Base-by-base conservation (phyloP, 2,888 invertebrate genomes). In the Papilio protenor region DNA sequence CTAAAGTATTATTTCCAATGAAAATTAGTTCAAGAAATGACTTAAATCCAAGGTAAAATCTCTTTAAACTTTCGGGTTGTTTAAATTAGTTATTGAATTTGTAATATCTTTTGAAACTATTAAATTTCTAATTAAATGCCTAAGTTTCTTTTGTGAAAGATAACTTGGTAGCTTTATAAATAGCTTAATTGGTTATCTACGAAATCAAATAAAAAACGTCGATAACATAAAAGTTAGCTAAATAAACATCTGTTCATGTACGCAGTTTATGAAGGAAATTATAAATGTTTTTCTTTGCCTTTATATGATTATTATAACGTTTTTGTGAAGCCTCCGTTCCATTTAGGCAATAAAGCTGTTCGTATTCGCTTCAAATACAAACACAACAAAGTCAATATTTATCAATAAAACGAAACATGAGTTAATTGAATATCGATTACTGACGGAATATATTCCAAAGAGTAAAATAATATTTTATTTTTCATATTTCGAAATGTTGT, bases 381-480 rank as follows among this genome's bases (percentile, higher is more conserved):
- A 64, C 64, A 64, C 14, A 61, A 61, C 27, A 64, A 33, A 33
- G 64, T 64, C 27, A 64, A 64, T 33, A 64, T 64, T 64, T 64
- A 27, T 61, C 61, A 33, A 64, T 59, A 23, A 64, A 64, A n/a
- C n/a, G n/a, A n/a, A n/a, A 57, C 64, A 18, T 64, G 33, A 27
- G 8, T 27, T 64, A 64, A 64, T 64, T 64, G 64, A 1, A 33
- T 33, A 64, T 27, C 16, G 59, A 27, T 61, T 23, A 55, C 21
- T 55, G 10, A n/a, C 55, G n/a, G 5, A 55, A 55, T 55, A 55
- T 21, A 10, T n/a, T n/a, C n/a, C 1, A 52, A 52, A 52, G 5
- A 40, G 40, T 40, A 52, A 49, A 49, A 49, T 47, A 47, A 47
- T 14, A 52, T 16, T 52, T 55, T 8, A n/a, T 18, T n/a, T 18